Conservation (phyloP, 2,797 vertebrate genomes). For the Bradypus variegatus region DNA sequence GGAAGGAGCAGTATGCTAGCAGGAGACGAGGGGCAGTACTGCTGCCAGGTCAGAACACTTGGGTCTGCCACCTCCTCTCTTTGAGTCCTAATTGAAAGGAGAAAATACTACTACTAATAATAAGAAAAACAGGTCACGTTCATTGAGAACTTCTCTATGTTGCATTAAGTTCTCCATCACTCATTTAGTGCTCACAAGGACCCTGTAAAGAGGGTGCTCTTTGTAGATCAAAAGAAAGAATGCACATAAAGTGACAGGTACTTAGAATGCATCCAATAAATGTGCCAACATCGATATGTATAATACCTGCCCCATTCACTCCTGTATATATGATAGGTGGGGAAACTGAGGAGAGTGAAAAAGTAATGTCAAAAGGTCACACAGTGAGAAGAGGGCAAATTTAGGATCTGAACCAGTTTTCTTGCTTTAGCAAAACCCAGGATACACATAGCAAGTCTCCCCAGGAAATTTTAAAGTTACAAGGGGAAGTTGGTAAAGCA, state of each 20-base stretch:
- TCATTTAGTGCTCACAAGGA: not conserved
- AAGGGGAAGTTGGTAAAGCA: not conserved
- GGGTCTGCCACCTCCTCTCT: not conserved
- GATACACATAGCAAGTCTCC: not conserved
- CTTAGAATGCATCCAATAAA: not conserved
- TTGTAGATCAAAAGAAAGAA: conserved; percentile 14
- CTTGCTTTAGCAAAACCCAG: not conserved
- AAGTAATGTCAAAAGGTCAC: not conserved
- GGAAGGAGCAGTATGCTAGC: not conserved
- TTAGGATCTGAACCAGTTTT: not conserved
- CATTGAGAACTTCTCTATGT: not conserved
- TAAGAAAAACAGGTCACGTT: not conserved
- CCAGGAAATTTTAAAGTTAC: not conserved
- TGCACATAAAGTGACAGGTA: not conserved
- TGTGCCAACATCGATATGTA: not conserved
- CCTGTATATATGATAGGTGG: not conserved
- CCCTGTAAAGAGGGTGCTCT: not conserved
- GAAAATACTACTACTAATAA: not conserved
- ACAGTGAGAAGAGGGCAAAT: not conserved
- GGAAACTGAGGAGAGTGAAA: not conserved
- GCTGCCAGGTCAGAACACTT: not conserved
- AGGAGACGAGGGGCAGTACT: not conserved
- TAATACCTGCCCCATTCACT: not conserved
- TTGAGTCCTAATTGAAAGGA: not conserved
- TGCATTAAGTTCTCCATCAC: not conserved